These are phyloP conservation scores for Isichthys henryi DNA, from an alignment of 2,113 vertebrate genomes.

Conservation along the genomic window DNA sequence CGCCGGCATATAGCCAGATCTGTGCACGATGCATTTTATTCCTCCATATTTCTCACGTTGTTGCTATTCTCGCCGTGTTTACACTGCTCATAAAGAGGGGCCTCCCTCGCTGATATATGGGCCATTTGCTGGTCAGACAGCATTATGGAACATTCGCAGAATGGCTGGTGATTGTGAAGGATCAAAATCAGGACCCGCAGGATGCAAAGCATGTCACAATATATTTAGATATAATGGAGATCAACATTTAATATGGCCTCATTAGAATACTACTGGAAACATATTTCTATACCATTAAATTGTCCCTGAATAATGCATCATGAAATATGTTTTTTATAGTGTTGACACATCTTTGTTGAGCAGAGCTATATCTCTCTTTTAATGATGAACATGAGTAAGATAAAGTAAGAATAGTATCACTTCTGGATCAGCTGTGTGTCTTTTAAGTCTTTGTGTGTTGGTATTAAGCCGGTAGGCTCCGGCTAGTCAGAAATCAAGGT, in stretches of 20 bases:
- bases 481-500: slow-evolving; percentile 1
- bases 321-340: slow-evolving; percentile 27
- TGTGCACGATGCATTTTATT: background rate
- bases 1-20: background rate
- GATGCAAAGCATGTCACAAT: slow-evolving; percentile 48
- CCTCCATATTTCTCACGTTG: background rate
- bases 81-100: background rate
- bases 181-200: slow-evolving; percentile 20
- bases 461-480: background rate
- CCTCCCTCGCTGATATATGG: slow-evolving; percentile 45
- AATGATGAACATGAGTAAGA: slow-evolving; percentile 17
- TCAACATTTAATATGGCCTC: slow-evolving; percentile 52
- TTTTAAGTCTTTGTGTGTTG: background rate
- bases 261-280: slow-evolving; percentile 52
- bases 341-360: background rate
- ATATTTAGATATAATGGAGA: slow-evolving; percentile 54
- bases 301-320: background rate
- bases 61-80: background rate
- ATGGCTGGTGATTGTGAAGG: slow-evolving; percentile 51
- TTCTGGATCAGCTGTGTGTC: background rate
- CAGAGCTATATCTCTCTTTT: slow-evolving; percentile 21
- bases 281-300: slow-evolving; percentile 53
- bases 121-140: slow-evolving; percentile 46
- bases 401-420: background rate
- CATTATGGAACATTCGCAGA: slow-evolving; percentile 49